Evolutionary conservation across 2,888 invertebrate genomes (phyloP).

Genomic region (Napeogenes sylphis): DNA sequence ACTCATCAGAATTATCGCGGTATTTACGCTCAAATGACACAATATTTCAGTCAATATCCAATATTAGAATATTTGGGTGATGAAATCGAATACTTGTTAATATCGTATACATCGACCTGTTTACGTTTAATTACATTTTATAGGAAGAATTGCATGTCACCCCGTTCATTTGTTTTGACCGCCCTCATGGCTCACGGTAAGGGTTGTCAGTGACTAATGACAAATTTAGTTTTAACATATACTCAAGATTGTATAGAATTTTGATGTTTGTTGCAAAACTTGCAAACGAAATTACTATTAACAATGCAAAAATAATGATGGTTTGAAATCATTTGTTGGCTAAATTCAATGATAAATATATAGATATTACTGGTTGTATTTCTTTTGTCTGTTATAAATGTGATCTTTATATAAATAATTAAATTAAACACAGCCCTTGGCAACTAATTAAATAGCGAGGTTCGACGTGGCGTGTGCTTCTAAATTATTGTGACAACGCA

Average conservation of each 20-base stretch:
- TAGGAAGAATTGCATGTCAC: conserved; percentile 43
- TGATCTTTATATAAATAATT: neutral
- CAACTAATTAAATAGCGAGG: conserved; percentile 40
- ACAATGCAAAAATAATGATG: no score
- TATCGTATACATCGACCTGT: conserved; percentile 21
- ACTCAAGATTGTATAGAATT: no score
- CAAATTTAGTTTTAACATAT: conserved; percentile 3
- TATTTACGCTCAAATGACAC: no score
- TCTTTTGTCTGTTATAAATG: no score
- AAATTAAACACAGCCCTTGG: conserved; percentile 17
- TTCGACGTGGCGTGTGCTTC: conserved; percentile 36
- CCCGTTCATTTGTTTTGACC: conserved; percentile 42
- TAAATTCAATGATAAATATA: no score
- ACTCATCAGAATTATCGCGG: no score
- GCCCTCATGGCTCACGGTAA: conserved; percentile 37
- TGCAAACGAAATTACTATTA: no score
- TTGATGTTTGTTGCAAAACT: no score
- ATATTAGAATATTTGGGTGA: conserved; percentile 16
- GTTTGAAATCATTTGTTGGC: no score
- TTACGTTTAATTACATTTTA: conserved; percentile 50
- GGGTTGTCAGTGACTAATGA: conserved; percentile 32
- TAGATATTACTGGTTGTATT: no score
- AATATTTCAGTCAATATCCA: no score
- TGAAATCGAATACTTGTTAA: conserved; percentile 24
- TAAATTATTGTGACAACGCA: conserved; percentile 43